phyloP scores from a whole-genome alignment of 1,140 invertebrate species.

The Drosophila santomea region DNA sequence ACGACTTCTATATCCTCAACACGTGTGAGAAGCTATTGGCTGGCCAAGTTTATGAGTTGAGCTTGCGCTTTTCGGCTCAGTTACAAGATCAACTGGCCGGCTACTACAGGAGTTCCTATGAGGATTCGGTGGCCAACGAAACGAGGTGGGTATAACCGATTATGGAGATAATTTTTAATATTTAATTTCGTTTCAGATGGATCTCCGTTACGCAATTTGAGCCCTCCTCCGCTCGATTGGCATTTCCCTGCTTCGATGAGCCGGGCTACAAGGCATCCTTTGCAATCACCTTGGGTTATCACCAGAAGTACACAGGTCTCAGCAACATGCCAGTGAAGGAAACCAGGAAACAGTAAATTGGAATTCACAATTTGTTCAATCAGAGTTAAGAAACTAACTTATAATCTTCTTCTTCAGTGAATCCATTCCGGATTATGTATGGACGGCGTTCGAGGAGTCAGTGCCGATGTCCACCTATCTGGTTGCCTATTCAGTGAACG shows the following conservation, averaged over 20 bases:
- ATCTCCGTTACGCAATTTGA: slow-evolving; percentile 93
- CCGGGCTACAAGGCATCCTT: slow-evolving; percentile 95
- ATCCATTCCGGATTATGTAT: slow-evolving; percentile 58
- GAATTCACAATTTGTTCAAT: not conserved
- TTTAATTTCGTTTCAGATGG: slow-evolving; percentile 22
- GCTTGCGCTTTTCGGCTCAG: slow-evolving; percentile 88
- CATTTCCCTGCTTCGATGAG: slow-evolving; percentile 98
- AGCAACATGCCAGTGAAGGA: slow-evolving; percentile 92
- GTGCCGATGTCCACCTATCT: slow-evolving; percentile 93
- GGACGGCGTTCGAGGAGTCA: slow-evolving; percentile 88
- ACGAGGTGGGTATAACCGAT: no score
- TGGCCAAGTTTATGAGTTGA: slow-evolving; percentile 87
- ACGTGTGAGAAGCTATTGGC: slow-evolving; percentile 85
- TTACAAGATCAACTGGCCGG: slow-evolving; percentile 88
- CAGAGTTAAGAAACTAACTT: not conserved
- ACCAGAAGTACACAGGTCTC: slow-evolving; percentile 88
- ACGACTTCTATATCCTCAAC: slow-evolving; percentile 88
- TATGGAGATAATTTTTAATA: no score
- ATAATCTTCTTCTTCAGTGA: not conserved
- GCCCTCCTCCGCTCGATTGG: slow-evolving; percentile 92
- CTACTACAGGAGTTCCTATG: slow-evolving; percentile 92
- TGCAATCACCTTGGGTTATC: slow-evolving; percentile 89
- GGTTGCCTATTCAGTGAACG: slow-evolving; percentile 91
- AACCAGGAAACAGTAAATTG: slow-evolving; percentile 54
- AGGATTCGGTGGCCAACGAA: slow-evolving; percentile 86